Percentiles rank a stretch among this genome's conserved stretches.
Conservation (phyloP, 2,888 invertebrate species). For the Sinotaia quadrata region DNA sequence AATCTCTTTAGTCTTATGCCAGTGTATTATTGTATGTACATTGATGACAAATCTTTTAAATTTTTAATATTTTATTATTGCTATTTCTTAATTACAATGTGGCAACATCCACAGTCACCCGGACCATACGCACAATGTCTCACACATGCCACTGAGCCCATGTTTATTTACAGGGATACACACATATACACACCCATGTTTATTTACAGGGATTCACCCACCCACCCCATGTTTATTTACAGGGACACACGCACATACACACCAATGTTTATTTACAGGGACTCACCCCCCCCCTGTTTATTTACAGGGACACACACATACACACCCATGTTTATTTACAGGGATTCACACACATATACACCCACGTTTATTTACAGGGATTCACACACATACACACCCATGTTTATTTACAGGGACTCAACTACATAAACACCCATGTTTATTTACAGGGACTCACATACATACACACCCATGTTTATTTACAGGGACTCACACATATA, state of each 20-base stretch:
- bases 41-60: too few relatives aligned
- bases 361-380: neutral
- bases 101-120: too few relatives aligned
- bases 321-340: neutral
- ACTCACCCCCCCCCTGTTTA: neutral
- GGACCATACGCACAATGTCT: too few relatives aligned
- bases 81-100: too few relatives aligned
- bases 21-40: too few relatives aligned
- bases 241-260: neutral
- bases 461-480: constrained; percentile 2
- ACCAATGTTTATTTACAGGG: too few relatives aligned
- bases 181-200: neutral
- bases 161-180: neutral
- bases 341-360: neutral
- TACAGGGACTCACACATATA: neutral
- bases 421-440: constrained; percentile 5
- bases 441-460: constrained; percentile 7
- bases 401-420: neutral
- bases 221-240: neutral
- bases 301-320: neutral
- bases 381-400: neutral
- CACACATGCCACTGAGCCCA: too few relatives aligned
- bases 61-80: too few relatives aligned
- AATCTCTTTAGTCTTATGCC: too few relatives aligned
- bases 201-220: neutral